phyloP scores from a whole-genome alignment of 1,140 invertebrate genomes.

The Ectropis grisescens region DNA sequence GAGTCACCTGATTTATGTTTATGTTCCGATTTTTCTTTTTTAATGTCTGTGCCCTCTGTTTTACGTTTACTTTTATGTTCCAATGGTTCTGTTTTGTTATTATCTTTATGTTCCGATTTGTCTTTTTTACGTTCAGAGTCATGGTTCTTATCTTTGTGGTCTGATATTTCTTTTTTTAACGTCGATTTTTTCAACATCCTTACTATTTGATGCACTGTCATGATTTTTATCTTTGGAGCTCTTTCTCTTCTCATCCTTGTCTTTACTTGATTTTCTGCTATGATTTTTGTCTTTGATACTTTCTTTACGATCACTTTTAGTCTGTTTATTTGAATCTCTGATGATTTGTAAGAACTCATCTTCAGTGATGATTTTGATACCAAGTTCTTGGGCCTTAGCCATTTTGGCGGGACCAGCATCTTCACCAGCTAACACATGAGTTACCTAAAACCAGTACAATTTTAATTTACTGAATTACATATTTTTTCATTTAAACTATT shows the following conservation, averaged over 20 bases:
- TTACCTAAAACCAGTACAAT: too few species aligned
- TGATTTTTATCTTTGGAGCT: conserved; percentile 4
- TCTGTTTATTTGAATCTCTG: conserved; percentile 26
- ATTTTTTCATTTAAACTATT: too few species aligned
- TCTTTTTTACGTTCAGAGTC: conserved; percentile 4
- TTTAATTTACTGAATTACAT: too few species aligned
- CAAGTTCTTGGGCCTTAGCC: conserved; percentile 79
- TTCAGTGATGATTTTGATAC: conserved; percentile 82
- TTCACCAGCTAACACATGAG: conserved; percentile 87
- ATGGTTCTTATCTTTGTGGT: conserved; percentile 3
- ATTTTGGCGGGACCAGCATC: conserved; percentile 89
- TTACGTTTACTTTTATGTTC: too few species aligned
- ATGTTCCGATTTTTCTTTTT: too few species aligned
- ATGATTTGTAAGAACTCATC: conserved; percentile 89
- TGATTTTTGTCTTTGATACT: conserved; percentile 1
- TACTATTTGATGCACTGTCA: too few species aligned
- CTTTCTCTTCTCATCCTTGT: conserved; percentile 5
- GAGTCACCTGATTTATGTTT: too few species aligned
- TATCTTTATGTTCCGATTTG: too few species aligned
- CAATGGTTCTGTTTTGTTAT: too few species aligned
- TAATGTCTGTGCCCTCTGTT: too few species aligned
- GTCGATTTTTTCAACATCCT: too few species aligned
- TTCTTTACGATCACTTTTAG: neutral
- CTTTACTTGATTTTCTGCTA: conserved; percentile 9
- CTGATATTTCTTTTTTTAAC: neutral